Conservation (phyloP, 2,888 invertebrate genomes). For the Acanthosepion esculentum region DNA sequence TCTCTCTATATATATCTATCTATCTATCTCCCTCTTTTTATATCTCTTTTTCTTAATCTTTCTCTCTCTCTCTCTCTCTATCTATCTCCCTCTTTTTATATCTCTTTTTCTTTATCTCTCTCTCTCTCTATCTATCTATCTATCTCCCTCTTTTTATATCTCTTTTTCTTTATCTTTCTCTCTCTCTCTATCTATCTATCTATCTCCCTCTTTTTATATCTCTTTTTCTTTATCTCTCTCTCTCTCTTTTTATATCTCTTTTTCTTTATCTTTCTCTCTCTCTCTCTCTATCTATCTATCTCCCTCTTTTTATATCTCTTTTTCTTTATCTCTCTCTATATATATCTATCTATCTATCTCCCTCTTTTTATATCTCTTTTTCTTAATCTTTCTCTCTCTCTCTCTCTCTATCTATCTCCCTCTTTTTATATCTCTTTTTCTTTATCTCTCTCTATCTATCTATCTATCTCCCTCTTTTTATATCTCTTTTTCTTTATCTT, state of each 20-base stretch:
- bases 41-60: no score
- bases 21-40: no score
- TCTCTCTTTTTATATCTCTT: not conserved
- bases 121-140: conserved; percentile 11
- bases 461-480: not conserved
- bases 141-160: not conserved
- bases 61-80: no score
- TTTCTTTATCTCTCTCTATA: not conserved
- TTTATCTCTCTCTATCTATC: not conserved
- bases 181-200: not conserved
- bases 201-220: no score
- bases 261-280: not conserved
- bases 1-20: not conserved
- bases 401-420: no score
- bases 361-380: no score
- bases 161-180: not conserved
- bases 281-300: not conserved
- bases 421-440: not conserved
- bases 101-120: not conserved
- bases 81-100: no score
- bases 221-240: no score
- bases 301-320: not conserved
- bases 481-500: no score
- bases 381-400: no score
- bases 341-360: no score